Evolutionary conservation across 2,888 invertebrate species (phyloP), one percentile per base, ranked within the genome.

Genomic region (Antheraea assamensis): DNA sequence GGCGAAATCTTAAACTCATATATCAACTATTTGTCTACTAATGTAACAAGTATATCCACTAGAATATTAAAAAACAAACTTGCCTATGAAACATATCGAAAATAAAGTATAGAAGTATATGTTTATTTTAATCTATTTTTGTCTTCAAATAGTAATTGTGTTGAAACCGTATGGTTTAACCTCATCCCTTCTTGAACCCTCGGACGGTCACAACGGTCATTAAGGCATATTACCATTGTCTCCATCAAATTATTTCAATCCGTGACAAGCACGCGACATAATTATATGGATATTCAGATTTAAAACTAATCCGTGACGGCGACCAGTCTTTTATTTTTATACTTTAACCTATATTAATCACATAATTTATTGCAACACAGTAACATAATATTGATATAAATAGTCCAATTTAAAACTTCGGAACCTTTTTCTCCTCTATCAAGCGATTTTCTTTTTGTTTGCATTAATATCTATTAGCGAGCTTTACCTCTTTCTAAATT

Each of bases 181-280:
- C 21, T 35, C 68, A 13, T 35, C 68, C 35, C 4, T 68, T 35
- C 68, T 10, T 68, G 19, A n/a, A 24, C 35, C n/a, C 52, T 52
- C 71, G 52, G 71, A 71, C 71, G 10, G 47, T 21, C 35, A 35
- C 35, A 24, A 68, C 17, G 24, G 71, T 71, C 52, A 71, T 71
- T 71, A 58, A 21, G 58, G n/a, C 58, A 30, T 58, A 58, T 71
- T 61, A 55, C 71, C 49, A 52, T 71, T 52, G 71, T 71, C 71
- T 71, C 17, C 71, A 58, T 71, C 58, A 71, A 35, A 35, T 71
- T 71, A 71, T 71, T 71, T 52, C n/a, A 71, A 49, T 71, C 71
- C 30, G 49, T 30, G 47, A 47, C 71, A 35, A 71, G 27, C 52
- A 71, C 52, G 47, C 47, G 30, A 52, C 52, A 71, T 71, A 71